Base-by-base conservation (phyloP, 1,140 invertebrate genomes). In the Pseudomyrmex pallidus region DNA sequence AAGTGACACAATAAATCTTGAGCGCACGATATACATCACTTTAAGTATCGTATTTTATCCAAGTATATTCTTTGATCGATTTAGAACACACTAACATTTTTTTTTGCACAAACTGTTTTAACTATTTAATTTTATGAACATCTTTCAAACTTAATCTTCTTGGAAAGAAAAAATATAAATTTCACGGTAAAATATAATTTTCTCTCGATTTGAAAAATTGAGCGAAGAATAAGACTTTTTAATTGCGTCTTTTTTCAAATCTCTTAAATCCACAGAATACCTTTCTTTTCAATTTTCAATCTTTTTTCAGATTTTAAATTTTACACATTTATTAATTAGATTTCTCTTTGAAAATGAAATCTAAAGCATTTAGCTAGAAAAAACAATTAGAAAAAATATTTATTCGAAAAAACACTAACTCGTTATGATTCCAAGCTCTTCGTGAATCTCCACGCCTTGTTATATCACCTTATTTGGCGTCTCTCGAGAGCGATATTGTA, bases 1-100 rank as follows among this genome's bases (percentile, higher is more conserved):
- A 57, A 78, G 54, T 25, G 20, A n/a, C 25, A 46, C 20, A 3
- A 70, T 80, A 70, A 80, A 80, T 80, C 76, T 70, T 80, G 12
- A n/a, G 59, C 12, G 15, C 9, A 59, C n/a, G 22, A 70, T 67
- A 67, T 67, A 80, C 1, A 25, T 25, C 5, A 12, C 3, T 44
- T 8, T n/a, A 46, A 70, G 20, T 48, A 70, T 15, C 7, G 4
- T 68, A 52, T 10, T 35, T 68, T 52, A 78, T 50, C 17, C 17
- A 46, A 10, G 0, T 35, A 20, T 10, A 25, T 57, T 48, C 54
- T 68, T 78, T 70, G 12, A 46, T 59, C 64, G 48, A 63, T 63
- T 44, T 64, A 9, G 5, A 35, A 35, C 5, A 35, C 12, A 12
- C 12, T 25, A 2, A 59, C 61, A 70, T 80, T 50, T 52, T n/a